Evolutionary conservation across 2,888 invertebrate genomes (phyloP).

Genomic region (Kuschelorhynchus macadamiae): DNA sequence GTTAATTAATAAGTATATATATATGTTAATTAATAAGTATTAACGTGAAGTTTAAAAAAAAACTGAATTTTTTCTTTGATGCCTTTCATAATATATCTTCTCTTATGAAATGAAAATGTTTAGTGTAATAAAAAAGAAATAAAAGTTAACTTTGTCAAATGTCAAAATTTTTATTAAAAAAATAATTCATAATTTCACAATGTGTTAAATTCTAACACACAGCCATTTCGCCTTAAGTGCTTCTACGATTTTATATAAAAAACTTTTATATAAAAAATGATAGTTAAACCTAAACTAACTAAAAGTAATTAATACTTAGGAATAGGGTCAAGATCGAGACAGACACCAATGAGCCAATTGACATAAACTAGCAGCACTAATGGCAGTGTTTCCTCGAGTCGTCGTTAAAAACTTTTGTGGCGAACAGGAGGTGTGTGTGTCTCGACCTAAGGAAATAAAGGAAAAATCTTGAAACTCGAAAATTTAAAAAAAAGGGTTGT

Average conservation of each 20-base stretch:
- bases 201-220: slow-evolving; percentile 30
- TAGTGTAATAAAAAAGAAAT: too few species aligned
- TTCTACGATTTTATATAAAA: slow-evolving; percentile 15
- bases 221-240: slow-evolving; percentile 33
- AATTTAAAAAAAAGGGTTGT: slow-evolving; percentile 1
- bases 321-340: slow-evolving; percentile 13
- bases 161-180: slow-evolving; percentile 38
- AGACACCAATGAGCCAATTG: slow-evolving; percentile 2
- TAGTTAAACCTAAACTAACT: slow-evolving; percentile 14
- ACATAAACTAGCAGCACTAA: slow-evolving; percentile 9
- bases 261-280: slow-evolving; percentile 22
- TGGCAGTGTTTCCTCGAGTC: slow-evolving; percentile 18
- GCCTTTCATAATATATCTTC: too few species aligned
- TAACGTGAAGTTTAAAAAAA: too few species aligned
- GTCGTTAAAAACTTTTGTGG: neutral
- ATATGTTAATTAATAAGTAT: too few species aligned
- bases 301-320: slow-evolving; percentile 37
- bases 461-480: slow-evolving; percentile 10
- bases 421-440: neutral
- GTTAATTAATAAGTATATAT: too few species aligned
- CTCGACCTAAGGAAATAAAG: slow-evolving; percentile 10
- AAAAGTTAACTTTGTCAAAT: too few species aligned
- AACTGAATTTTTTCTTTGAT: too few species aligned
- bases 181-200: slow-evolving; percentile 26
- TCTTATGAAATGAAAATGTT: too few species aligned